A percentile compares a stretch with the other conserved stretches of the same genome.
phyloP scores from a whole-genome alignment of 2,888 invertebrate species.

The Mantis religiosa region DNA sequence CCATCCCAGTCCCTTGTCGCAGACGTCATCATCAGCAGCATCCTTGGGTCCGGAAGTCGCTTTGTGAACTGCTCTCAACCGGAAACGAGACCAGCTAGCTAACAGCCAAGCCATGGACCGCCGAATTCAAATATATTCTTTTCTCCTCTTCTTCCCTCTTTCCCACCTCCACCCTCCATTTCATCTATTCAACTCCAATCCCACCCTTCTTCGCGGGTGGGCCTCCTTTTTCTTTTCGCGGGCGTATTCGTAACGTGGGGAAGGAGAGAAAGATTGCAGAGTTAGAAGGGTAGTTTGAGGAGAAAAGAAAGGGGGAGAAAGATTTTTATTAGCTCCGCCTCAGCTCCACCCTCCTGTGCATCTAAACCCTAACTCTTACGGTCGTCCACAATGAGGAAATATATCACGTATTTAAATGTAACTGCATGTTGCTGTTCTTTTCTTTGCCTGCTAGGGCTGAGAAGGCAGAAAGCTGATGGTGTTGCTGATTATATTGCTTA shows the following conservation, averaged over 20 bases:
- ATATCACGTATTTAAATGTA: constrained; percentile 17
- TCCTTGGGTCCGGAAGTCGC: constrained; percentile 24
- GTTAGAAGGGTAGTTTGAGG: background rate
- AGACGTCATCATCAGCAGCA: constrained; percentile 15
- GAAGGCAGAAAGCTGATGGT: constrained; percentile 12
- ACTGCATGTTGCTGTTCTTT: background rate
- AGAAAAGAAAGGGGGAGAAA: background rate
- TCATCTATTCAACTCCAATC: background rate
- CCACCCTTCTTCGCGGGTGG: constrained; percentile 7
- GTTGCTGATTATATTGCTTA: background rate
- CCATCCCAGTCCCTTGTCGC: background rate
- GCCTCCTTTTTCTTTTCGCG: constrained; percentile 8
- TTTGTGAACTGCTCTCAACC: constrained; percentile 22
- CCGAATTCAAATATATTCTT: constrained; percentile 26
- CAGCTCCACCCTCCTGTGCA: background rate
- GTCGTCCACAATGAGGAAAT: constrained; percentile 11
- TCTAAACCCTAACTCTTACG: background rate
- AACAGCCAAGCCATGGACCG: constrained; percentile 19
- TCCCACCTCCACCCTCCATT: constrained; percentile 6
- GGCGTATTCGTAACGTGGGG: background rate
- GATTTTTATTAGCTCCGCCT: constrained; percentile 4
- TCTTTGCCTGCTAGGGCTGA: background rate
- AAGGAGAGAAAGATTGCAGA: background rate
- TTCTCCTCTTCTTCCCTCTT: constrained; percentile 12
- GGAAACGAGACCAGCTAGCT: constrained; percentile 25